Base-by-base conservation (phyloP, 2,113 vertebrate genomes). In the Sigmodon hispidus region DNA sequence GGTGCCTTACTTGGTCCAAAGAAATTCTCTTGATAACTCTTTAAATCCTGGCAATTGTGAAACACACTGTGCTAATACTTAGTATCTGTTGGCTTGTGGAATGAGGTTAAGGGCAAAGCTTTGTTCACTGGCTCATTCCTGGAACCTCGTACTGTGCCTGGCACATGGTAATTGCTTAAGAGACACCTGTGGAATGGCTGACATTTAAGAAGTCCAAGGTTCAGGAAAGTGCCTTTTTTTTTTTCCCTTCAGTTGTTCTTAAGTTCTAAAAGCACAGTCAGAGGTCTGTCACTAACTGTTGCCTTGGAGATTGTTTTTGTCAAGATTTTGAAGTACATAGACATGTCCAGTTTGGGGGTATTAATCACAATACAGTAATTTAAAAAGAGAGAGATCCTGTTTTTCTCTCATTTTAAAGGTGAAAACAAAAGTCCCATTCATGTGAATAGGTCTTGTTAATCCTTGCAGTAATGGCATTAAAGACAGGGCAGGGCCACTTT, bases 351-450 rank as follows among this genome's bases (percentile, higher is more conserved):
- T 55, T 26, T 67, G 55, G 34, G 34, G 12, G 3, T 77, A 83
- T 83, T 48, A 94, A 65, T 94, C 43, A 87, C 7, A 95, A 70
- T 87, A 75, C 75, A 72, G 40, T 81, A 76, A 91, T 85, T 57
- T 89, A 65, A 94, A 94, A 94, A 86, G 29, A 29, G n/a, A 96
- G 16, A 31, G 80, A 87, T 79, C 24, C 1, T 10, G 9, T 55
- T 84, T 90, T 90, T 36, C 57, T 34, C 92, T n/a, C 26, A 72
- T 59, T 92, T 95, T 55, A 87, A 61, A 89, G 13, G 75, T 85
- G 24, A 21, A 87, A 80, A 90, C 8, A 61, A 45, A 57, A 76
- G 6, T 87, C 3, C 57, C 36, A 17, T 29, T 81, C 86, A 2
- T 85, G 67, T 70, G 87, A 89, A 73, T 77, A 88, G 83, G 40